Base-by-base conservation (phyloP, 2,888 invertebrate genomes). In the Epistrophella euchroma region DNA sequence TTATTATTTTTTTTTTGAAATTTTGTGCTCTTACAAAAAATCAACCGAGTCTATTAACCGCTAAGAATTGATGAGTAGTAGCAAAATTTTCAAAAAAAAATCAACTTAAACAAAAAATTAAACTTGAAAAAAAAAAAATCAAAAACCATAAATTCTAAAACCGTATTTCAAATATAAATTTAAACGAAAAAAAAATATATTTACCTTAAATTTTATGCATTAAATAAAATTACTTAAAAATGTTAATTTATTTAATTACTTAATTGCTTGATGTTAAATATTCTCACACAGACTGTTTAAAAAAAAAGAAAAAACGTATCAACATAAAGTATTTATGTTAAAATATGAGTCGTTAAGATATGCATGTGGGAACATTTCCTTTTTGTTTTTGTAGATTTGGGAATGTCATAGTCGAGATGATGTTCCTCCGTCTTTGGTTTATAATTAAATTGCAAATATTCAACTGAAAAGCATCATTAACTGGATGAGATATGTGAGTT, bases 401-500 rank as follows among this genome's bases (percentile, higher is more conserved):
- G 78, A 85, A 72, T 80, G 80, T 80, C 72, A 80, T 68, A 71
- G 71, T 68, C 55, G 58, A 75, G 72, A 68, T 83, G 60, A 50
- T 28, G 45, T 22, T 37, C 17, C 73, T 72, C 58, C 66, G 70
- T 76, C 52, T 66, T 79, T 50, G 47, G 70, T 75, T 72, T 64
- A 66, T 68, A 32, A 79, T 79, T 76, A 76, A 70, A 75, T 68
- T 84, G 73, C 77, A 73, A 76, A 82, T 50, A 84, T 52, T 43
- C 52, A 76, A 13, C 45, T 43, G 66, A 80, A 80, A 80, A 72
- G 80, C 85, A 72, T 80, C 80, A 85, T 85, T 80, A 85, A 85
- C 76, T 73, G 66, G 68, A 76, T 70, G 85, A 76, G 62, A 77
- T 68, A 70, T 72, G 28, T 37, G 68, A 50, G 28, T 68, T 45